Base-by-base conservation (phyloP, 2,113 vertebrate species). In the Leptodactylus fuscus region DNA sequence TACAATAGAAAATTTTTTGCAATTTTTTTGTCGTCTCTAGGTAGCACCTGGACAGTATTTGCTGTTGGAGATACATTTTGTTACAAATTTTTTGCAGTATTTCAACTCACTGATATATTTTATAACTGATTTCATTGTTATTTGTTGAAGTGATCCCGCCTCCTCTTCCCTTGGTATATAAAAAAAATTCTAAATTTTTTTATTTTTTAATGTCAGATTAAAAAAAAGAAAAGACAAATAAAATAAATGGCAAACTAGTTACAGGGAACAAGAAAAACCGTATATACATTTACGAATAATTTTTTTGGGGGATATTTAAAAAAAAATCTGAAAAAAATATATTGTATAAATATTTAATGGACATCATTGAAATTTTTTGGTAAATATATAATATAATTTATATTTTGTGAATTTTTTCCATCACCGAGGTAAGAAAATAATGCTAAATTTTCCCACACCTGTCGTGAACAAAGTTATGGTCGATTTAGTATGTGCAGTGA, bases 301-400 rank as follows among this genome's bases (percentile, higher is more conserved):
- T 60, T 80, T 55, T 53, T 44, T 44, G 4, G 4, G 4, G 18
- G 32, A 41, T 69, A 18, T 55, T 53, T 53, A 24, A 27, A 27
- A 62, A 62, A 27, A 62, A 62, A 67, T 55, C 41, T 78, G 73
- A 29, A 77, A 77, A 77, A 77, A 49, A 24, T 76, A 62, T 75
- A 79, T 78, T 58, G 75, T 78, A 78, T 53, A 78, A 81, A 62
- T 69, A 81, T 44, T 81, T 81, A 65, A 32, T 67, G 58, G 44
- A 81, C n/a, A 32, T 22, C 11, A 38, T 38, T 81, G 4, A 12
- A 71, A 5, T 71, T 71, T 62, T 51, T 71, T 5, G 29, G 70
- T 6, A 27, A 16, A 24, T 53, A 70, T 62, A 51, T 90, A 87
- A 89, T 92, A 93, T 92, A 55, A 90, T 90, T 90, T 91, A 88